phyloP scores from a whole-genome alignment of 1,140 invertebrate species.

The Atta cephalotes region DNA sequence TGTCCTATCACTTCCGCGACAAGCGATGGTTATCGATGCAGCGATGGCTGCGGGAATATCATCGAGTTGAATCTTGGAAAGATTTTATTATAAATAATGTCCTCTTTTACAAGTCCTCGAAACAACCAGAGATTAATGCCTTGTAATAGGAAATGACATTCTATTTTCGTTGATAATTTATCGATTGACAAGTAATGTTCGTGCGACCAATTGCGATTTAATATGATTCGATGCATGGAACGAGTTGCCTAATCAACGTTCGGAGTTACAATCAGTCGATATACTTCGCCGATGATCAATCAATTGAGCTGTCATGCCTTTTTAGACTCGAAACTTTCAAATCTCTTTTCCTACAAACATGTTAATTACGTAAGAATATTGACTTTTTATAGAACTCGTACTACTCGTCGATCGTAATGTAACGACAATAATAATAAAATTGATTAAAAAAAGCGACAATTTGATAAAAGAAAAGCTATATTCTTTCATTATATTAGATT shows the following conservation, averaged over 20 bases:
- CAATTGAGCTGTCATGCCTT: constrained; percentile 28
- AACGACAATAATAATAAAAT: constrained; percentile 16
- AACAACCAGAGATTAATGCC: neutral
- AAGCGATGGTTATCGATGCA: constrained; percentile 22
- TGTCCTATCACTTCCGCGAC: constrained; percentile 23
- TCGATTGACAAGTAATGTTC: constrained; percentile 2
- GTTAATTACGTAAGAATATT: constrained; percentile 33
- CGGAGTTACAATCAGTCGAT: constrained; percentile 29
- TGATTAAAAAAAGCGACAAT: neutral
- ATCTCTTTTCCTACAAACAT: constrained; percentile 4
- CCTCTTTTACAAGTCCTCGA: neutral
- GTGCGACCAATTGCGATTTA: neutral
- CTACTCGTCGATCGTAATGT: neutral
- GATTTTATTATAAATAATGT: constrained; percentile 7
- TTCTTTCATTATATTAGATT: neutral
- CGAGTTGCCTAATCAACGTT: constrained; percentile 23
- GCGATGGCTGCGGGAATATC: constrained; percentile 2
- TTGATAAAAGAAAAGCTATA: too few species aligned
- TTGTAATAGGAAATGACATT: constrained; percentile 12
- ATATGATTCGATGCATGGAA: neutral
- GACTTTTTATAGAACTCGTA: neutral
- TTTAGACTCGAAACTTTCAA: constrained; percentile 11
- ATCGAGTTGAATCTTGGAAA: neutral
- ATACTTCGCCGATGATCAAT: constrained; percentile 21
- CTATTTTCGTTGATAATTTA: neutral